Base-by-base conservation (phyloP, 2,113 vertebrate genomes). In the Antechinus stuartii region DNA sequence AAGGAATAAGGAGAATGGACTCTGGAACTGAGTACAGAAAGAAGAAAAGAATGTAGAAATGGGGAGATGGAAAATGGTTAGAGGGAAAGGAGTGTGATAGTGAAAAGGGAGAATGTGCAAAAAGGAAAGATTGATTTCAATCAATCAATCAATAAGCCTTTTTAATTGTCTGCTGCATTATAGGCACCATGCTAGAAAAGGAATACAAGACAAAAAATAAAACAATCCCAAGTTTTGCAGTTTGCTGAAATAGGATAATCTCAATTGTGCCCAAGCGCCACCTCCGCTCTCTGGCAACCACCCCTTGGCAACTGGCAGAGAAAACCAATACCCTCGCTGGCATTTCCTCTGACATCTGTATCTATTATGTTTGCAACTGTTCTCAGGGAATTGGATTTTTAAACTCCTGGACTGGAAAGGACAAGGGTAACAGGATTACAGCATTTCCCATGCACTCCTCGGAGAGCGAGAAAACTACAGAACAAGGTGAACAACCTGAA, bases 351-450 rank as follows among this genome's bases (percentile, higher is more conserved):
- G 93, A 96, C 92, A 84, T 97, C 97, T 94, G 84, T 92, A 91
- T 56, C 92, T 56, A 25, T 92, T 97, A 94, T 96, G 95, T 94
- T 95, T 96, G 92, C 97, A 95, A 76, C 92, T 97, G 96, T 98
- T 98, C 97, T 96, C 49, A 10, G 93, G 95, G 97, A 98, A 98
- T 96, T 98, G 97, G 97, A 98, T 98, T 98, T 98, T 98, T 97
- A 97, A 94, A 97, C 96, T 97, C 96, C 94, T 91, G 93, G 52
- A 92, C 92, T 97, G 94, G 95, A 98, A 98, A 98, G 97, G 97
- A 97, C 95, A 94, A 95, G 97, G 97, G 98, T 98, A 98, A 98
- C 96, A 98, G 97, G 97, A 98, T 98, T 98, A 98, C 91, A 96
- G 92, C 89, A 0, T 96, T 98, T 98, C 97, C 98, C 98, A 94